A percentile compares a stretch with the other conserved stretches of the same genome.
Conservation (phyloP, 2,888 invertebrate species). For the Schrankia costaestrigalis region DNA sequence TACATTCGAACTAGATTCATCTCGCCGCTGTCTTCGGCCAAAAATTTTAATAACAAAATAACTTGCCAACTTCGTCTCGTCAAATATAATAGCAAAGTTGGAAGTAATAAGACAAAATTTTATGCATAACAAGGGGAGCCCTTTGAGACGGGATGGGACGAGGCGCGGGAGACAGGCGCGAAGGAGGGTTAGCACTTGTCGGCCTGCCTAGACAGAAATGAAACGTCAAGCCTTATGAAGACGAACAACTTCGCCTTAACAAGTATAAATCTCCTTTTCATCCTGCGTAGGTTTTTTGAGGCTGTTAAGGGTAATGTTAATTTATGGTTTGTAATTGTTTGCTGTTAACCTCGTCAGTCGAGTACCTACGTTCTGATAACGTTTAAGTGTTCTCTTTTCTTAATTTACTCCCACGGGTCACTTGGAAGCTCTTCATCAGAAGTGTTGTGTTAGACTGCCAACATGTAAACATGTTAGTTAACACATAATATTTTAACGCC, state of each 20-base stretch:
- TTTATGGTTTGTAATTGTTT: constrained; percentile 58
- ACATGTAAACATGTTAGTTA: constrained; percentile 8
- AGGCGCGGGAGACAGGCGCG: constrained; percentile 36
- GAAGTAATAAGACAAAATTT: constrained; percentile 80
- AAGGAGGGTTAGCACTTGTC: constrained; percentile 70
- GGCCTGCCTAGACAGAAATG: constrained; percentile 76
- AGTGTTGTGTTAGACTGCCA: constrained; percentile 1
- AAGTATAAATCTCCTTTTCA: constrained; percentile 75
- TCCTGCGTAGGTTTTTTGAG: constrained; percentile 60
- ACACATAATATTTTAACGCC: constrained; percentile 9
- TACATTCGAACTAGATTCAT: constrained; percentile 73
- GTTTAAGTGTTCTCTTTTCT: constrained; percentile 24
- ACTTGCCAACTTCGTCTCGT: constrained; percentile 76
- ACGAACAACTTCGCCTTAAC: constrained; percentile 76
- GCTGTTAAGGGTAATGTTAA: constrained; percentile 58
- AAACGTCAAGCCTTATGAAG: constrained; percentile 77
- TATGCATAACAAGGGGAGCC: constrained; percentile 78
- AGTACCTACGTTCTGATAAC: constrained; percentile 21
- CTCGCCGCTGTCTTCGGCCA: constrained; percentile 58
- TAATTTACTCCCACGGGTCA: constrained; percentile 9
- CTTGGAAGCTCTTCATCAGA: neutral
- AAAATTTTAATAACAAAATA: constrained; percentile 81
- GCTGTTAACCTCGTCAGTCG: constrained; percentile 32
- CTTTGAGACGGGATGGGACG: constrained; percentile 41
- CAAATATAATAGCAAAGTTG: constrained; percentile 79